Conservation (phyloP, 2,797 vertebrate genomes). For the Rallus crepitans region DNA sequence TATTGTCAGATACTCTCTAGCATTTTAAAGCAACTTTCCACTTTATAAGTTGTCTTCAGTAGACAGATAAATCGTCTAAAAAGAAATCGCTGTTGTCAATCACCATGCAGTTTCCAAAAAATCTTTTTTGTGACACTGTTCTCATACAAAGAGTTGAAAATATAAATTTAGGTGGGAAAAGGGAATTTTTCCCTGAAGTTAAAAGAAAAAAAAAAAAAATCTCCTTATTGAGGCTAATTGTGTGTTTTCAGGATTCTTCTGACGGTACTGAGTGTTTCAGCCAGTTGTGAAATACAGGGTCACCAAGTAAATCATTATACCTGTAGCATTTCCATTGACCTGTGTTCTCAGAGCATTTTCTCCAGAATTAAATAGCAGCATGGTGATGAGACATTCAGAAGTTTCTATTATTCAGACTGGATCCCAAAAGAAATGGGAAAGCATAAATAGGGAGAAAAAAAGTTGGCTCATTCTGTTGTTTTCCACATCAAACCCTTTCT, state of each 20-base stretch:
- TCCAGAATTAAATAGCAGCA: slow-evolving; percentile 61
- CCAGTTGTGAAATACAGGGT: slow-evolving; percentile 33
- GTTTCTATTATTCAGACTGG: slow-evolving; percentile 21
- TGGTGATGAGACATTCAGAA: slow-evolving; percentile 47
- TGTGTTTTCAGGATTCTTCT: slow-evolving; percentile 36
- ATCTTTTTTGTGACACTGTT: not conserved
- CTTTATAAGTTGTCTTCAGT: not conserved
- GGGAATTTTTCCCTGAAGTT: not conserved
- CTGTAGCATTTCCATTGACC: slow-evolving; percentile 40
- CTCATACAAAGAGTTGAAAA: not conserved
- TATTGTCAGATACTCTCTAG: not conserved
- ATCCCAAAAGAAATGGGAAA: slow-evolving; percentile 40
- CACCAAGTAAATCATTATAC: slow-evolving; percentile 46
- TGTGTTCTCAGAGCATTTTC: slow-evolving; percentile 62
- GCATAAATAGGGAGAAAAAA: slow-evolving; percentile 24
- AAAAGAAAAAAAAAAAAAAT: slow-evolving; percentile 19
- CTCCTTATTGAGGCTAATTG: slow-evolving; percentile 25
- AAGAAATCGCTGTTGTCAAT: slow-evolving; percentile 20
- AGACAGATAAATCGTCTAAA: not conserved
- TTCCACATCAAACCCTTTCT: slow-evolving; percentile 18
- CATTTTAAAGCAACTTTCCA: not conserved
- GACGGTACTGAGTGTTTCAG: slow-evolving; percentile 20
- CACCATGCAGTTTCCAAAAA: not conserved
- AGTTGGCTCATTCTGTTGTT: slow-evolving; percentile 22
- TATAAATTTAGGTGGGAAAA: slow-evolving; percentile 4